These are phyloP conservation scores for Muscicapa comitata DNA, from an alignment of 2,797 vertebrate species.

Conservation along the genomic window DNA sequence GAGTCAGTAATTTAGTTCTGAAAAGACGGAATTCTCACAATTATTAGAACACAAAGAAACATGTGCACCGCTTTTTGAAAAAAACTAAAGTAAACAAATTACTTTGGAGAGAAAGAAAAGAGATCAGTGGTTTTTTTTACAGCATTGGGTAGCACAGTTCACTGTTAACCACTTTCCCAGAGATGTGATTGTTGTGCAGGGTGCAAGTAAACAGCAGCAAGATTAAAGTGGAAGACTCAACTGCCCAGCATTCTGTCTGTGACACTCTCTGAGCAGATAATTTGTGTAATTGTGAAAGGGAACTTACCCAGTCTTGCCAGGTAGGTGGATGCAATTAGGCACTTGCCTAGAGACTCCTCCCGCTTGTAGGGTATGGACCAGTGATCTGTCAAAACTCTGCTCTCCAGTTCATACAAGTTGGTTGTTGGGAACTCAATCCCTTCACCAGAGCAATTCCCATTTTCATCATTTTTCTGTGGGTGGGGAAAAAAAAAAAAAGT, in stretches of 20 bases:
- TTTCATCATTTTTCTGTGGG: constrained; percentile 92
- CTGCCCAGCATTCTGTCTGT: neutral
- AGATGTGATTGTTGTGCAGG: neutral
- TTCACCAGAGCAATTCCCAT: constrained; percentile 94
- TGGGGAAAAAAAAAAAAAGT: neutral
- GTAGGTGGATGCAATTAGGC: constrained; percentile 93
- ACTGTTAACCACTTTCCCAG: neutral
- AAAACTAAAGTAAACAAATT: neutral
- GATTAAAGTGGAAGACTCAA: neutral
- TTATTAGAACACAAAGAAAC: constrained; percentile 8
- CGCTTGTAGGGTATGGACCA: constrained; percentile 99
- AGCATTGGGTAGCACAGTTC: neutral
- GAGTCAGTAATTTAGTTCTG: constrained; percentile 7
- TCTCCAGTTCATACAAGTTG: constrained; percentile 97
- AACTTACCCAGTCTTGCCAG: constrained; percentile 91
- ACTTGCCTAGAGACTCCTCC: constrained; percentile 97
- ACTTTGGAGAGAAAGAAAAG: neutral
- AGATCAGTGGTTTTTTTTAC: neutral
- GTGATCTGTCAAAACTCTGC: constrained; percentile 96
- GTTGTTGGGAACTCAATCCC: constrained; percentile 98
- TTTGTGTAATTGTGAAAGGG: neutral
- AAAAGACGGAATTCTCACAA: constrained; percentile 9
- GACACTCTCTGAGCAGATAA: neutral
- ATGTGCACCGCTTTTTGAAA: neutral
- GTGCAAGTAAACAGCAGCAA: neutral